These are phyloP conservation scores for Brachionus asplanchnoidis DNA, from an alignment of 1,140 invertebrate species.

Conservation along the genomic window DNA sequence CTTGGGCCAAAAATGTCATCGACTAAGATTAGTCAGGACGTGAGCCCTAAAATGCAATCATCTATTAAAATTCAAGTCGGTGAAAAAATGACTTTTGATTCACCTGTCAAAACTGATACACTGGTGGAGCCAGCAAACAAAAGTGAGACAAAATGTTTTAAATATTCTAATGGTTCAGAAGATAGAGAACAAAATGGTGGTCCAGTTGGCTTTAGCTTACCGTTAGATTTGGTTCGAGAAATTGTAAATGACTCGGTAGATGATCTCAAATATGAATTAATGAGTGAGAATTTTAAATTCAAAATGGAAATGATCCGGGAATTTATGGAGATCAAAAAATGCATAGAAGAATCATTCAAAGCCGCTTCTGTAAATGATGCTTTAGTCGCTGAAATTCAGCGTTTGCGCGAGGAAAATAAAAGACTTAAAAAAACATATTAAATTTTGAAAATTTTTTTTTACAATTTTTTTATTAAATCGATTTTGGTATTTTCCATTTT, in stretches of 20 bases:
- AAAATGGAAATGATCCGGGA: slow-evolving; percentile 28
- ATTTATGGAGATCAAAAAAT: background rate
- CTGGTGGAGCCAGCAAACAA: too few relatives aligned
- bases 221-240: slow-evolving; percentile 16
- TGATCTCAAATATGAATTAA: slow-evolving; percentile 11
- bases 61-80: background rate
- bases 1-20: background rate
- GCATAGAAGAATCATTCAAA: background rate
- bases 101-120: background rate
- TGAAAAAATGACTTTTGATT: background rate
- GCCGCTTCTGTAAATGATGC: slow-evolving; percentile 24
- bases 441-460: background rate
- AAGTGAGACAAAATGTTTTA: too few relatives aligned
- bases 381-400: slow-evolving; percentile 1
- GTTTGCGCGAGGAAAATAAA: slow-evolving; percentile 31
- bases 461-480: background rate
- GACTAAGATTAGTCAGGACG: background rate
- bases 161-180: background rate
- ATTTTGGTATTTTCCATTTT: slow-evolving; percentile 4
- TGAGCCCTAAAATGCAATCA: slow-evolving; percentile 10
- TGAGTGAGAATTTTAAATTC: slow-evolving; percentile 42
- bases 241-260: slow-evolving; percentile 17
- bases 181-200: background rate
- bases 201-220: background rate
- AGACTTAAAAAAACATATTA: slow-evolving; percentile 22